phyloP scores from a whole-genome alignment of 1,140 invertebrate species.

The Pogonus chalceus region DNA sequence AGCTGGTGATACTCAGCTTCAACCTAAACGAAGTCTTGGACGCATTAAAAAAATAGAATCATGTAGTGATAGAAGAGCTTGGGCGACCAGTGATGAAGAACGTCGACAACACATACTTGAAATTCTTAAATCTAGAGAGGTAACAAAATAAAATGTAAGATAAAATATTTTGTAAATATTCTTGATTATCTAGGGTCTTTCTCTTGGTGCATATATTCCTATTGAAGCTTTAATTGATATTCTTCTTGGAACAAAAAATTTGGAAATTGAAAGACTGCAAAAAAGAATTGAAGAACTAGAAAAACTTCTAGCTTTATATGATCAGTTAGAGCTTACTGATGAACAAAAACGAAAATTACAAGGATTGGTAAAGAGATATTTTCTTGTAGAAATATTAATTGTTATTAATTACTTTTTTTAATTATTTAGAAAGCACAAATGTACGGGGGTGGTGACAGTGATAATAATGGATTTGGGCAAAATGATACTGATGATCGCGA shows the following conservation, averaged over 20 bases:
- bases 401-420: neutral
- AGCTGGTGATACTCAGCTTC: conserved; percentile 25
- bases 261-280: conserved; percentile 36
- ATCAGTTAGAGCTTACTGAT: conserved; percentile 33
- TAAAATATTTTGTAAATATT: neutral
- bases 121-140: conserved; percentile 27
- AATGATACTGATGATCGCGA: neutral
- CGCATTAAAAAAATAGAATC: conserved; percentile 37
- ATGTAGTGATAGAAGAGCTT: conserved; percentile 37
- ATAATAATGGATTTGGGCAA: neutral
- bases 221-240: conserved; percentile 39
- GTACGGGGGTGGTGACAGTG: neutral
- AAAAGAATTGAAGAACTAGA: conserved; percentile 37
- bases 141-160: neutral
- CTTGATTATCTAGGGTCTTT: conserved; percentile 13
- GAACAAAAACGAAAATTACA: conserved; percentile 33
- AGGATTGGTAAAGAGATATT: neutral
- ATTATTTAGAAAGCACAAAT: neutral
- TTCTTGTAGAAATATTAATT: neutral
- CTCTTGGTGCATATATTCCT: conserved; percentile 33
- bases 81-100: conserved; percentile 36
- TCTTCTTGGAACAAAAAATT: conserved; percentile 37
- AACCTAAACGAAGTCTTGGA: conserved; percentile 34
- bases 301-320: conserved; percentile 34
- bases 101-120: conserved; percentile 37